These are phyloP conservation scores for Anguilla pacifica DNA, from an alignment of 2,797 vertebrate genomes.

Conservation along the genomic window DNA sequence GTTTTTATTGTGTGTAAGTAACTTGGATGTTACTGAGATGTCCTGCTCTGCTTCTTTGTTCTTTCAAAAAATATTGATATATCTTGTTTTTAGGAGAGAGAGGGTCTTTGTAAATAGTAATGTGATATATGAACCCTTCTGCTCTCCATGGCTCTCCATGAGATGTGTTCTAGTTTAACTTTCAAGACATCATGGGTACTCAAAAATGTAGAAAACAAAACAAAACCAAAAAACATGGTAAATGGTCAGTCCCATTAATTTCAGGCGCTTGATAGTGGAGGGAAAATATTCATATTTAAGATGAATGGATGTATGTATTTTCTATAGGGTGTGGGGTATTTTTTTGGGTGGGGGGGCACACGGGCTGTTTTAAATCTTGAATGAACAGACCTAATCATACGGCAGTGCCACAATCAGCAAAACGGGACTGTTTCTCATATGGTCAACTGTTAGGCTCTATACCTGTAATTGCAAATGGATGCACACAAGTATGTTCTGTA, in stretches of 20 bases:
- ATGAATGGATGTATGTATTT: slow-evolving; percentile 42
- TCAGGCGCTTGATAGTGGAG: not conserved
- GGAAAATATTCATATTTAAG: slow-evolving; percentile 20
- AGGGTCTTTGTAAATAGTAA: slow-evolving; percentile 2
- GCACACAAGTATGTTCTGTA: not conserved
- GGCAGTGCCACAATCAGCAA: slow-evolving; percentile 69
- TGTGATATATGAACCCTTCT: not conserved
- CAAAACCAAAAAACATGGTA: not conserved
- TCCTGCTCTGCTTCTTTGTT: not conserved
- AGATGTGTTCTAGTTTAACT: slow-evolving; percentile 15
- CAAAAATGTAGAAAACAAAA: not conserved
- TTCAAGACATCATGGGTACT: slow-evolving; percentile 19
- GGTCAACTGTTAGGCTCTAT: slow-evolving; percentile 31
- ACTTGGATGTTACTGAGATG: slow-evolving; percentile 26
- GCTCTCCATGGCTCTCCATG: not conserved
- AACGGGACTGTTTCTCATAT: slow-evolving; percentile 54
- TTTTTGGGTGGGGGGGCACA: slow-evolving; percentile 38
- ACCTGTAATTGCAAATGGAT: not conserved
- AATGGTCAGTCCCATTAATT: slow-evolving; percentile 9
- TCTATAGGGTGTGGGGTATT: slow-evolving; percentile 40
- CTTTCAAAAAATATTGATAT: slow-evolving; percentile 3
- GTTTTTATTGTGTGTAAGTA: slow-evolving; percentile 29
- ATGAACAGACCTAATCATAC: not conserved
- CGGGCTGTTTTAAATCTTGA: not conserved
- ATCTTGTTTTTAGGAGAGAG: not conserved